A percentile compares a stretch with the other conserved stretches of the same genome.
phyloP scores from a whole-genome alignment of 1,140 invertebrate genomes.

The Ceratitis capitata region DNA sequence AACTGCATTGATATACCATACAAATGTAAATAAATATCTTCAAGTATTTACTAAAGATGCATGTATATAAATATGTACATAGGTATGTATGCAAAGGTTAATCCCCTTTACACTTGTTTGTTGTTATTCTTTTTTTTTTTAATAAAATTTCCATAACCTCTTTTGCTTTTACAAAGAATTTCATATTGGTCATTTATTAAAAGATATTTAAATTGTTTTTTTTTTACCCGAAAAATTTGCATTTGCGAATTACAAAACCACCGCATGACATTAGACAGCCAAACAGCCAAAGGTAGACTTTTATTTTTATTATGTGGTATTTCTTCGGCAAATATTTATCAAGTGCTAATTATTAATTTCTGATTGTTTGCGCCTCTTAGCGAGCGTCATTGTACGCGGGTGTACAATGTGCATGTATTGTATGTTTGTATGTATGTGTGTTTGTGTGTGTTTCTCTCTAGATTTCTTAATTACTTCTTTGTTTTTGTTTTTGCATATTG shows the following conservation, averaged over 20 bases:
- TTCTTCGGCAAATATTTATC: slow-evolving; percentile 7
- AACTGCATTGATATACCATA: neutral
- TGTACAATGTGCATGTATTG: too few relatives aligned
- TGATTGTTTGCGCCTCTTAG: neutral
- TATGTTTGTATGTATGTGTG: neutral
- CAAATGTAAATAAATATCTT: neutral
- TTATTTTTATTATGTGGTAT: neutral
- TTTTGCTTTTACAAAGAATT: too few relatives aligned
- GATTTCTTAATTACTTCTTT: neutral
- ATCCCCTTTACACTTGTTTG: too few relatives aligned
- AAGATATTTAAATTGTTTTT: neutral
- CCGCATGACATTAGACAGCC: neutral
- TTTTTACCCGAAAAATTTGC: neutral
- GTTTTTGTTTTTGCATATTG: neutral
- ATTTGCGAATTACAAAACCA: neutral
- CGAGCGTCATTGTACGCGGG: neutral
- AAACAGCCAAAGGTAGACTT: neutral
- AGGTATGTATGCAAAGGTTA: too few relatives aligned
- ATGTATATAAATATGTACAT: too few relatives aligned
- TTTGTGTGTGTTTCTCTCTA: neutral
- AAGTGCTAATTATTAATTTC: neutral
- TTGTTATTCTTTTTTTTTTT: too few relatives aligned
- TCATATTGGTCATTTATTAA: too few relatives aligned
- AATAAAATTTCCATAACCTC: too few relatives aligned
- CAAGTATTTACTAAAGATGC: too few relatives aligned